Base-by-base conservation (phyloP, 2,888 invertebrate species). In the Hyalella azteca region DNA sequence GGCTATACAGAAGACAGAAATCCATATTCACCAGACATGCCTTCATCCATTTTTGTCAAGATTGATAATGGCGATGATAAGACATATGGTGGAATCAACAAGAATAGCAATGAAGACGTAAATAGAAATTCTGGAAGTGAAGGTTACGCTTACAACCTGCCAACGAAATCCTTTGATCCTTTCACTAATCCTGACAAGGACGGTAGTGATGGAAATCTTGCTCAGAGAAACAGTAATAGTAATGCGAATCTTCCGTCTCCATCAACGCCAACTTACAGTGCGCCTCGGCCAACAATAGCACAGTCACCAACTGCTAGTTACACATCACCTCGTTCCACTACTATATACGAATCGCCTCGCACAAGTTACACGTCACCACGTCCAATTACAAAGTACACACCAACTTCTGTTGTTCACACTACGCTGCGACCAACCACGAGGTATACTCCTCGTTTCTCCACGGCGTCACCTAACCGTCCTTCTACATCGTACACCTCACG, bases 241-340 rank as follows among this genome's bases (percentile, higher is more conserved):
- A 32, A 29, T 32, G 7, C 66, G 15, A 36, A 19, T 32, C 60
- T 40, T 26, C 60, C 78, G 60, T 48, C 78, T n/a, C 78, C 78
- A 19, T 45, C 66, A 40, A 59, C 66, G 36, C 54, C 22, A n/a
- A 36, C 39, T 7, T 40, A 54, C 32, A 54, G 36, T n/a, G 39
- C 50, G 36, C 77, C 77, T 9, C 49, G 49, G n/a, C 73, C 73
- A 49, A 29, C 40, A 11, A 36, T 73, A 29, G 4, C 11, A 54
- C 54, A 54, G 26, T 29, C 54, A 54, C 66, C 40, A 22, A 54
- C 49, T 29, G 32, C 26, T 73, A 78, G n/a, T 36, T 40, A 36
- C 50, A 66, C 54, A 29, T n/a, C 48, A 39, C 29, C 11, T 15
- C 59, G 26, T 26, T 26, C 48, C 26, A 45, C 29, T 26, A 50